Percentiles rank a stretch among this genome's conserved stretches.
These are phyloP conservation scores for Mythimna ferrago DNA, from an alignment of 2,888 invertebrate genomes.

Conservation along the genomic window DNA sequence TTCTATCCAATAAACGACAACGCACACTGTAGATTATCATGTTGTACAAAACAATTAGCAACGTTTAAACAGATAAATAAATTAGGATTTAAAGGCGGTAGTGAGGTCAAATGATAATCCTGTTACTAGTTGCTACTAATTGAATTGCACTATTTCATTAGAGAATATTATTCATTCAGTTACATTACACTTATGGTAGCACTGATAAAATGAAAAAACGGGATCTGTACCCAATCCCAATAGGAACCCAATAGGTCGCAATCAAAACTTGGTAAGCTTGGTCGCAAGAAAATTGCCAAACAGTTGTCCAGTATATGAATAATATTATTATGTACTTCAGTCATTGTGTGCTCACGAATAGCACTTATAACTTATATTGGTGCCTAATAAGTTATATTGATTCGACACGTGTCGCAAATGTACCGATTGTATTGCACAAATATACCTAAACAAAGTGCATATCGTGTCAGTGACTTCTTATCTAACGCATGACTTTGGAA, in stretches of 20 bases:
- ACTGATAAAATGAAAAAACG: constrained; percentile 1
- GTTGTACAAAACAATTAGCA: background rate
- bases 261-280: no score
- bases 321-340: constrained; percentile 6
- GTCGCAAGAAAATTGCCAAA: background rate
- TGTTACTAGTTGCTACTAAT: background rate
- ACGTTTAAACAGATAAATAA: background rate
- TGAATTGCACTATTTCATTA: background rate
- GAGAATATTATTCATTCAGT: no score
- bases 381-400: constrained; percentile 33
- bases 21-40: constrained; percentile 24
- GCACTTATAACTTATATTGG: constrained; percentile 20
- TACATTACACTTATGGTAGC: background rate
- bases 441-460: constrained; percentile 67
- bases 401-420: constrained; percentile 67
- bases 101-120: background rate
- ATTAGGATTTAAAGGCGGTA: background rate
- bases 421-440: constrained; percentile 54
- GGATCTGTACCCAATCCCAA: no score
- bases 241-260: no score
- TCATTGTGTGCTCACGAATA: constrained; percentile 27
- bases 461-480: constrained; percentile 77
- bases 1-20: constrained; percentile 40
- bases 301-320: constrained; percentile 3
- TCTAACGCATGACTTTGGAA: constrained; percentile 72